A percentile compares a stretch with the other conserved stretches of the same genome.
Evolutionary conservation across 92 coral and sea anemone genomes (phyloP).

Genomic region (Epizoanthus scotinus): DNA sequence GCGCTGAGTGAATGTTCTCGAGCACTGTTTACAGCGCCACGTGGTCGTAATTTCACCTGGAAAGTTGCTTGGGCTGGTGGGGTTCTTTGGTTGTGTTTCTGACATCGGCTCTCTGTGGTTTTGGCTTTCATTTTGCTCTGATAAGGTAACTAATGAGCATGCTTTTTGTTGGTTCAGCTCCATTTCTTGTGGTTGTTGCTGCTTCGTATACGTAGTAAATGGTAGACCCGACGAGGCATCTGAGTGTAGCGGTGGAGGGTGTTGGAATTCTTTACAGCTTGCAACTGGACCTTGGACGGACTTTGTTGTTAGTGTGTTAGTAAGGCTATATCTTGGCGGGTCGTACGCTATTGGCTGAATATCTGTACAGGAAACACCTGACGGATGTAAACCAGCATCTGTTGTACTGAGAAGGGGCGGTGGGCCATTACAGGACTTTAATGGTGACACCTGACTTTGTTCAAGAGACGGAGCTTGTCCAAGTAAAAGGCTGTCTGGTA

Average conservation of each 20-base stretch:
- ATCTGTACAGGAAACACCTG: not conserved
- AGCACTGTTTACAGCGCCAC: conserved; percentile 93
- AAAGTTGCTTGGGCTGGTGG: not conserved
- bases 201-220: not conserved
- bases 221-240: not conserved
- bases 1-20: conserved; percentile 91
- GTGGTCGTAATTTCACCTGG: conserved; percentile 70
- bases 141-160: not conserved
- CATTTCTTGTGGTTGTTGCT: not conserved
- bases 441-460: not conserved
- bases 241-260: not conserved
- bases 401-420: not conserved
- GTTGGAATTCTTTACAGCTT: conserved; percentile 9
- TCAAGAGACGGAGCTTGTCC: not conserved
- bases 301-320: conserved; percentile 17
- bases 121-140: not conserved
- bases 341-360: not conserved
- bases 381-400: not conserved
- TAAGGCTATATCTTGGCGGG: not conserved
- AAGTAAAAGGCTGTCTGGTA: not conserved
- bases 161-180: not conserved
- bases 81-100: not conserved
- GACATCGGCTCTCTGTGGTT: not conserved
- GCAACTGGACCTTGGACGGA: conserved; percentile 26
- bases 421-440: not conserved